These are phyloP conservation scores for Ochropacha duplaris DNA, from an alignment of 2,888 invertebrate genomes.

Conservation along the genomic window DNA sequence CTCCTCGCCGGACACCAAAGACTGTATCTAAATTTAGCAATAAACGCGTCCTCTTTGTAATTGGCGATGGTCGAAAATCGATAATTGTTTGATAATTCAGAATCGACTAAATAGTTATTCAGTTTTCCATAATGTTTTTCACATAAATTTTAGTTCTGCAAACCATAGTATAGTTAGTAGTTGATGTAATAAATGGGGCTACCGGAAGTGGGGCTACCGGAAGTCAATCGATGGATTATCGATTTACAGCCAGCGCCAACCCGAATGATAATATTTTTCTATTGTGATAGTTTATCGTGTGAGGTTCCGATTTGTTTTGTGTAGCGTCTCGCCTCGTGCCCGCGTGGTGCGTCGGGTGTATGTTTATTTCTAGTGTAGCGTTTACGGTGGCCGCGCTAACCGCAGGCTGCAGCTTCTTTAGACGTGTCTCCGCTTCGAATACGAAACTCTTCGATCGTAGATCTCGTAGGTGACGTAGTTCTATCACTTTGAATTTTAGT, in stretches of 20 bases:
- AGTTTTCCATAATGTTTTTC: background rate
- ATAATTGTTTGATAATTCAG: slow-evolving; percentile 6
- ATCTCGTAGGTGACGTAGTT: slow-evolving; percentile 59
- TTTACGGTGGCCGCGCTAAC: slow-evolving; percentile 53
- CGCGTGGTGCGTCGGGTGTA: slow-evolving; percentile 15
- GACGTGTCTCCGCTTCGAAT: slow-evolving; percentile 45
- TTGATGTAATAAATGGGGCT: no score
- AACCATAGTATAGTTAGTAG: no score
- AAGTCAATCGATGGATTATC: slow-evolving; percentile 37
- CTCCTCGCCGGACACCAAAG: slow-evolving; percentile 73
- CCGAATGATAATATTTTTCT: slow-evolving; percentile 70
- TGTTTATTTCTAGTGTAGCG: slow-evolving; percentile 55
- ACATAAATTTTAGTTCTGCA: background rate
- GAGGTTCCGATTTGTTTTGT: slow-evolving; percentile 28
- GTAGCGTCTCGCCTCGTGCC: slow-evolving; percentile 28
- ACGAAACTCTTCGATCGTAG: slow-evolving; percentile 43
- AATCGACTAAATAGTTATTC: background rate
- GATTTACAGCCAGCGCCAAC: slow-evolving; percentile 50
- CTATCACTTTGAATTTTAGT: slow-evolving; percentile 47
- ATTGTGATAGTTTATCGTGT: slow-evolving; percentile 56
- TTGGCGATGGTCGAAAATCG: background rate
- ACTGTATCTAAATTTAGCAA: slow-evolving; percentile 54
- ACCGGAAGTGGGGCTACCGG: no score
- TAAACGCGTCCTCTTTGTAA: slow-evolving; percentile 5
- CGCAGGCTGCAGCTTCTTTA: slow-evolving; percentile 73